phyloP scores from a whole-genome alignment of 2,797 vertebrate species.

The Chloroceryle amazona region DNA sequence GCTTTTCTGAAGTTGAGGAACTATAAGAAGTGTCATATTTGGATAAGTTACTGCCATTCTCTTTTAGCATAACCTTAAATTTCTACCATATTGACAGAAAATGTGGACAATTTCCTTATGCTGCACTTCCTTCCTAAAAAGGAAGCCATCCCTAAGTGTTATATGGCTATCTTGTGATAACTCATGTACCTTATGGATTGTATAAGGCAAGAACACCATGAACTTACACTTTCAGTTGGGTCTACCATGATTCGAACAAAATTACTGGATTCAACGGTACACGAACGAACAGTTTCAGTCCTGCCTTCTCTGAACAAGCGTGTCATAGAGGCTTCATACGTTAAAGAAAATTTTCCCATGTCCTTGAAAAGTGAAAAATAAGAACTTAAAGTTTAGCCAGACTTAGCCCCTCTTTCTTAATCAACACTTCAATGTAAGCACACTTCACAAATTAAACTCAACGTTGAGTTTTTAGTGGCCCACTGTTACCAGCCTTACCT shows the following conservation, averaged over 20 bases:
- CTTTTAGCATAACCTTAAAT: background rate
- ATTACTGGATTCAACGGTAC: constrained; percentile 87
- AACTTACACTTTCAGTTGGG: constrained; percentile 84
- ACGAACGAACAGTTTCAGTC: constrained; percentile 96
- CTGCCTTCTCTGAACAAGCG: constrained; percentile 95
- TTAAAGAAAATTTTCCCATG: constrained; percentile 96
- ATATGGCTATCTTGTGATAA: rapidly evolving
- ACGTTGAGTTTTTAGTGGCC: background rate
- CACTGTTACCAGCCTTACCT: background rate
- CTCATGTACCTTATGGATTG: background rate
- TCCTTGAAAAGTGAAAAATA: constrained; percentile 78
- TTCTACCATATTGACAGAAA: background rate
- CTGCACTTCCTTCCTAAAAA: background rate
- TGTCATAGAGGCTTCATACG: constrained; percentile 97
- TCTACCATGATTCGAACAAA: constrained; percentile 91
- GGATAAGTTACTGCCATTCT: background rate
- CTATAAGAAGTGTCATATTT: background rate
- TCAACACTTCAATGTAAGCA: background rate
- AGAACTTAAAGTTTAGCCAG: background rate
- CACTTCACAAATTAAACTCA: background rate
- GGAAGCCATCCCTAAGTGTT: background rate
- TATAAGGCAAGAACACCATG: background rate
- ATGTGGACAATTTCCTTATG: background rate
- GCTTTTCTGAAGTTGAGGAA: background rate
- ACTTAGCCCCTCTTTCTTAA: background rate